Percentiles rank a stretch among this genome's conserved stretches.
These are phyloP conservation scores for Lordiphosa collinella DNA, from an alignment of 1,140 invertebrate genomes.

Conservation along the genomic window DNA sequence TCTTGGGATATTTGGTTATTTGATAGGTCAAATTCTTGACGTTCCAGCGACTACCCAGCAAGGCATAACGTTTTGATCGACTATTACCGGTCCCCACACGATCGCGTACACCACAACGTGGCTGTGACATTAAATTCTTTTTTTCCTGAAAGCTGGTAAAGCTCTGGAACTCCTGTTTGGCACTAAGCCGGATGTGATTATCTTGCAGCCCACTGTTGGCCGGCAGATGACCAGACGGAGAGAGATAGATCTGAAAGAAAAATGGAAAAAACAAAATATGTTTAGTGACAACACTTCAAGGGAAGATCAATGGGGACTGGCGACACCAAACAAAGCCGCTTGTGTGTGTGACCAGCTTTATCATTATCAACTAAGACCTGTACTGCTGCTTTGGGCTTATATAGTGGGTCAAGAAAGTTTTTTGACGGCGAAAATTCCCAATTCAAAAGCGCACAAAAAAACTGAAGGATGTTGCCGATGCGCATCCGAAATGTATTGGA, in stretches of 20 bases:
- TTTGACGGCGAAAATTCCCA: too few species aligned
- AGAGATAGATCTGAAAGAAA: slow-evolving; percentile 89
- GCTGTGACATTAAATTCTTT: slow-evolving; percentile 87
- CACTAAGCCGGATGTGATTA: slow-evolving; percentile 84
- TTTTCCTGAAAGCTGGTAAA: slow-evolving; percentile 92
- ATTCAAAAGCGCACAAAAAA: too few species aligned
- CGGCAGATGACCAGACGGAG: slow-evolving; percentile 92
- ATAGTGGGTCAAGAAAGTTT: too few species aligned
- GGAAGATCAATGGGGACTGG: slow-evolving; percentile 43
- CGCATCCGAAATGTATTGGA: too few species aligned
- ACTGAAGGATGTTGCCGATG: too few species aligned
- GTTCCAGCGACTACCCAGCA: slow-evolving; percentile 95
- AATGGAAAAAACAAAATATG: not conserved
- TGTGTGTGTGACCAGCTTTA: slow-evolving; percentile 42
- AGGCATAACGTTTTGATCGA: slow-evolving; percentile 90
- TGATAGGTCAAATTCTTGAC: slow-evolving; percentile 93
- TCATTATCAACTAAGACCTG: slow-evolving; percentile 56
- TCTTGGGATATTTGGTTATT: slow-evolving; percentile 92
- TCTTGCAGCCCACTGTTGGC: slow-evolving; percentile 87
- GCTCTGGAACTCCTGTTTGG: slow-evolving; percentile 92
- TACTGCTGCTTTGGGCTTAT: not conserved
- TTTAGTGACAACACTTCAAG: not conserved
- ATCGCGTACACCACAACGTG: slow-evolving; percentile 92
- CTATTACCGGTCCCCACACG: slow-evolving; percentile 89
- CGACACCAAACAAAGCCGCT: slow-evolving; percentile 2